Base-by-base conservation (phyloP, 2,888 invertebrate species). In the Toxonevra muliebris region DNA sequence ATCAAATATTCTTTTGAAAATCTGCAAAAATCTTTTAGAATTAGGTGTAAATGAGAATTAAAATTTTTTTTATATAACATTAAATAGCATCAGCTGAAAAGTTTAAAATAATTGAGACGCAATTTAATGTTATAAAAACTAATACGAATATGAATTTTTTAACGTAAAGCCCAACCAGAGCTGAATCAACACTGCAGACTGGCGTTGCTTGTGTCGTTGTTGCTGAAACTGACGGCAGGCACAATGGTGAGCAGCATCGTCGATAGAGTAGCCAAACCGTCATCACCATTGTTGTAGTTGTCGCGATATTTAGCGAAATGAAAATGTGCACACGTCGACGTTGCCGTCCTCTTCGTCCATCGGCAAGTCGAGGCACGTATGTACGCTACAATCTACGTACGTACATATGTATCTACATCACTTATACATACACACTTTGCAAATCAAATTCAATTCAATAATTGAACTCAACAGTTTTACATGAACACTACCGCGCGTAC, bases 71-170 rank as follows among this genome's bases (percentile, higher is more conserved):
- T 15, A 57, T 13, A 30, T 17, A 20, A 50, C 17, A 52, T 40
- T 20, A 41, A 15, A 41, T 30, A 7, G 57, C 41, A 41, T 40
- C 19, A 19, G 20, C 8, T n/a, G 17, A 9, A 30, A 15, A 42
- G 12, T 50, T 15, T 15, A 42, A 43, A 64, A 64, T 57, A 45
- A 66, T 53, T 48, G 40, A 54, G 65, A 45, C 54, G 53, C 54
- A 60, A 54, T 60, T 52, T 60, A 12, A 50, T 48, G 12, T 43
- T n/a, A 54, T 30, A n/a, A 48, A 48, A 48, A 48, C 13, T 4
- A 48, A 48, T 13, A 13, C 13, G 15, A 48, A 48, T 48, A 48
- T 7, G 7, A n/a, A n/a, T 48, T n/a, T 48, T 30, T 30, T 30
- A 30, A 30, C 30, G 30, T 7, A 30, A 30, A 4, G 7, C 4